Conservation (phyloP, 2,113 vertebrate genomes). For the Clinocottus analis region DNA sequence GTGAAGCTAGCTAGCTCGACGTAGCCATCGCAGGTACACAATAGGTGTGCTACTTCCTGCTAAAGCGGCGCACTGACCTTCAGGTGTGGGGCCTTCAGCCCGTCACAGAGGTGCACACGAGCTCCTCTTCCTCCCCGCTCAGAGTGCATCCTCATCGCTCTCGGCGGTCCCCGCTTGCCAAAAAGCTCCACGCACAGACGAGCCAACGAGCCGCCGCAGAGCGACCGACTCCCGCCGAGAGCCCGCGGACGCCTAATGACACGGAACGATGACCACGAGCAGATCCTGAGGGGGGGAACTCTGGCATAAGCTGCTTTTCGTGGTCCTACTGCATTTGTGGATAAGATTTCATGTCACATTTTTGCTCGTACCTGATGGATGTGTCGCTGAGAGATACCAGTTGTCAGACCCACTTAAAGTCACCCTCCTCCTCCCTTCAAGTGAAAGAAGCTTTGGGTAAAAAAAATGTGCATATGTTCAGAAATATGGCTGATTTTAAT, state of each 20-base stretch:
- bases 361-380: background rate
- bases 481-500: background rate
- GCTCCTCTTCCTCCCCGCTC: background rate
- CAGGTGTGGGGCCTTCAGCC: background rate
- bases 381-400: background rate
- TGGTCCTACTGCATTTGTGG: too few species aligned
- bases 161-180: background rate
- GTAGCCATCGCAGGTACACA: background rate
- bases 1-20: background rate
- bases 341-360: too few species aligned
- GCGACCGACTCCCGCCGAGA: background rate
- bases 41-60: too few species aligned
- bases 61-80: background rate
- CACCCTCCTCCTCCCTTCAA: background rate
- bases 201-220: conserved; percentile 8
- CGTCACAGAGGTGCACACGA: background rate
- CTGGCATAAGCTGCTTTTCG: background rate
- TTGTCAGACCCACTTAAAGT: background rate
- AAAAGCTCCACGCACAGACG: conserved; percentile 6
- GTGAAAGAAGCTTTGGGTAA: background rate
- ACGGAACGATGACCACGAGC: conserved; percentile 25
- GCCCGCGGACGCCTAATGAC: background rate
- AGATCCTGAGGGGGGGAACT: conserved; percentile 8
- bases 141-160: background rate
- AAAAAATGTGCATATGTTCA: background rate